Base-by-base conservation (phyloP, 2,797 vertebrate species). In the Borostomias antarcticus region DNA sequence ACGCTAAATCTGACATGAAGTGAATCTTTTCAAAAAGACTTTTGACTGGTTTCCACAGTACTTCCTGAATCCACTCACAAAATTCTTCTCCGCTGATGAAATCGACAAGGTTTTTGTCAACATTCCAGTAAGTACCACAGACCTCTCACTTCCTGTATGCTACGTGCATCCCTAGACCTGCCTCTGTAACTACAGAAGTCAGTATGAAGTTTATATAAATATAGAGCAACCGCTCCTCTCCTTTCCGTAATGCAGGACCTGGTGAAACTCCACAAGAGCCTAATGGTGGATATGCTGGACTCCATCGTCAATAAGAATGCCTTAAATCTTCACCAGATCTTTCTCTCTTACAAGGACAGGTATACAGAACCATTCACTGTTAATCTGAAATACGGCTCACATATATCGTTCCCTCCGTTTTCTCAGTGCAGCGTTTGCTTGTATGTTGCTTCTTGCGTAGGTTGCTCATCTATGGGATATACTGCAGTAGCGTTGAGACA, bases 281-380 rank as follows among this genome's bases (percentile, higher is more conserved):
- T 98, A 72, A 91, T 93, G 84, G 88, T 88, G 8, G 95, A 98
- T 3, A 87, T 98, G 80, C 93, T 93, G 75, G 95, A 97, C 70
- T 96, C 95, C 64, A 94, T 98, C 85, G 65, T 89, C 71, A 95
- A 94, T 82, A 95, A 92, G 86, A 95, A 91, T 23, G 94, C 94
- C 78, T 92, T 95, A 88, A 96, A 97, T 73, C 89, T 98, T 4
- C 91, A 95, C 89, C 92, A 95, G 85, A 91, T 98, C 76, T 98
- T 98, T 76, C 94, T 96, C 81, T 91, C 79, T 85, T 96, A 97
- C 89, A 98, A 98, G 81, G 95, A 96, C 74, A 97, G 94, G 96
- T 98, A 94, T 11, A 26, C 17, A n/a, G 6, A 37, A 30, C 33
- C 2, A 64, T 19, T 33, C n/a, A n/a, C 43, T 30, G 32, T 11